These are phyloP conservation scores for Neosilurus hyrtlii DNA, from an alignment of 2,797 vertebrate species.

Conservation along the genomic window DNA sequence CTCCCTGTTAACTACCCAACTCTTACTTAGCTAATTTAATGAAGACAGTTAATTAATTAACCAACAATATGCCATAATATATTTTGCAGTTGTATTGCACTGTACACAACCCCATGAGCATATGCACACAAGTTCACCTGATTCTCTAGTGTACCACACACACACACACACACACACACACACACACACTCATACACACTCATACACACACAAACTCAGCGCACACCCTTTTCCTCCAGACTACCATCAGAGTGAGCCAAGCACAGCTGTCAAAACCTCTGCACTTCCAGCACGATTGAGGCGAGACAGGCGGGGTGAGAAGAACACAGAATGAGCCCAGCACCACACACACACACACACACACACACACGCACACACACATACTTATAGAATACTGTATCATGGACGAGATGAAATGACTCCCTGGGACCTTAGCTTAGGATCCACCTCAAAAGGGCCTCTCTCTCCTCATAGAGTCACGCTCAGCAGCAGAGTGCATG, in stretches of 20 bases:
- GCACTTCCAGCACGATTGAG: constrained; percentile 70
- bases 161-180: constrained; percentile 8
- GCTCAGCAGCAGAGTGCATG: constrained; percentile 23
- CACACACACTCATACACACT: constrained; percentile 18
- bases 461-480: constrained; percentile 48
- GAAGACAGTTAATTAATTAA: background rate
- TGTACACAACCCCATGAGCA: background rate
- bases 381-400: constrained; percentile 46
- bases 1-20: background rate
- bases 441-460: constrained; percentile 52
- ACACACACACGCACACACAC: constrained; percentile 28
- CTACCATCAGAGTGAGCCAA: constrained; percentile 70
- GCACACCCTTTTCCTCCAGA: constrained; percentile 75
- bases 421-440: constrained; percentile 44
- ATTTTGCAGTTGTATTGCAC: background rate
- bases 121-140: constrained; percentile 48
- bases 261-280: constrained; percentile 80
- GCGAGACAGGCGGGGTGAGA: constrained; percentile 63
- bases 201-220: constrained; percentile 43
- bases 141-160: constrained; percentile 39
- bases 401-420: constrained; percentile 51
- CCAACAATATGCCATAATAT: background rate
- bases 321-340: constrained; percentile 43
- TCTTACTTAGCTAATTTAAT: background rate
- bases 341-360: constrained; percentile 13